Percentiles rank a stretch among this genome's conserved stretches.
Conservation (phyloP, 2,113 vertebrate species). For the Aegithalos caudatus region DNA sequence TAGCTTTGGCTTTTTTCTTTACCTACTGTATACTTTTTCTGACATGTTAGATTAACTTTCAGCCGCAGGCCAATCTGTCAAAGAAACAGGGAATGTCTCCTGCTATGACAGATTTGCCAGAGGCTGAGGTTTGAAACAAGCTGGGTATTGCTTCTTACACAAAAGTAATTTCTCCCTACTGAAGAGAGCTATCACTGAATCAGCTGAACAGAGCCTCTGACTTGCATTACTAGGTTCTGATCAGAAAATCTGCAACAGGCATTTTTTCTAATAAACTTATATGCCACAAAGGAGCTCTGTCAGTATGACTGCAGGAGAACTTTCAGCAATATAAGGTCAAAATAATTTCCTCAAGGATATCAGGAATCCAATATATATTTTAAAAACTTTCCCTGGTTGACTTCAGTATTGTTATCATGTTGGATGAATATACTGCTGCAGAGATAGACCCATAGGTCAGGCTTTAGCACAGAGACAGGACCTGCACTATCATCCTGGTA, state of each 20-base stretch:
- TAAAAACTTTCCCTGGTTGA: constrained; percentile 19
- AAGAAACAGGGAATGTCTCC: constrained; percentile 77
- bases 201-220: constrained; percentile 59
- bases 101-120: constrained; percentile 77
- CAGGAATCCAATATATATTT: constrained; percentile 35
- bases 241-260: constrained; percentile 62
- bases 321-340: constrained; percentile 60
- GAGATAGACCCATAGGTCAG: constrained; percentile 12
- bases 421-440: constrained; percentile 9
- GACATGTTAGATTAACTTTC: constrained; percentile 80
- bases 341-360: constrained; percentile 66
- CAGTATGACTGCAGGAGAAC: constrained; percentile 34
- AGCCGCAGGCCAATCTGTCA: constrained; percentile 77
- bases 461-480: neutral
- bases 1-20: constrained; percentile 35
- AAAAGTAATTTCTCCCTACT: constrained; percentile 74
- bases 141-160: constrained; percentile 73
- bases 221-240: constrained; percentile 63
- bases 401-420: constrained; percentile 24
- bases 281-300: constrained; percentile 53
- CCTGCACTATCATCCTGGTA: neutral
- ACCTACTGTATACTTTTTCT: constrained; percentile 67
- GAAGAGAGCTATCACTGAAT: constrained; percentile 71
- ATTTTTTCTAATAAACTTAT: constrained; percentile 65
- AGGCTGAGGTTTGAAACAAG: constrained; percentile 75